Conservation (phyloP, 92 coral and sea anemone genomes). For the Epizoanthus stellaris region DNA sequence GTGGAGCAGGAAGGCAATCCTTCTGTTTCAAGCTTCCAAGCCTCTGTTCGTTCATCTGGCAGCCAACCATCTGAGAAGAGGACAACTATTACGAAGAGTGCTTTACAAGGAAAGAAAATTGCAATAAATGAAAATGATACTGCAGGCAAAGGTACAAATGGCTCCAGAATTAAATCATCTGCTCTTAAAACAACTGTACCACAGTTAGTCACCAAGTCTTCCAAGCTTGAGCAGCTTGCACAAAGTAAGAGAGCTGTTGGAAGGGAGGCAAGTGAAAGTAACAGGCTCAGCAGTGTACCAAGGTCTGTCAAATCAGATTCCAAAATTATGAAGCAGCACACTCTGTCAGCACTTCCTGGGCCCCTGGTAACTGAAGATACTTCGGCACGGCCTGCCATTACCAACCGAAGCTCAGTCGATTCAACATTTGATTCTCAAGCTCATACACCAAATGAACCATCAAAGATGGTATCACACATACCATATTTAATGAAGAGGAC, state of each 20-base stretch:
- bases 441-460: not conserved
- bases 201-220: constrained; percentile 23
- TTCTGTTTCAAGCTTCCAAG: constrained; percentile 30
- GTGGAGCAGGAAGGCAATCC: not conserved
- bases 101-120: constrained; percentile 18
- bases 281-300: not conserved
- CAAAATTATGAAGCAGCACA: constrained; percentile 29
- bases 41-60: not conserved
- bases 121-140: constrained; percentile 53
- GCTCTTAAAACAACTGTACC: constrained; percentile 21
- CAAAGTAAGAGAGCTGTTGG: constrained; percentile 22
- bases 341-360: constrained; percentile 49
- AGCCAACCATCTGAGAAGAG: not conserved
- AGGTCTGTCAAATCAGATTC: constrained; percentile 10
- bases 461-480: constrained; percentile 26
- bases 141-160: constrained; percentile 26
- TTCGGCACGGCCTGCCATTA: constrained; percentile 36
- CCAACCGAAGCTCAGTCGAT: constrained; percentile 8
- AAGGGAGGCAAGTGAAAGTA: constrained; percentile 14
- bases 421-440: constrained; percentile 11
- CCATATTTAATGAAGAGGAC: constrained; percentile 38
- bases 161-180: constrained; percentile 43
- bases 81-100: not conserved
- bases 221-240: constrained; percentile 24
- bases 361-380: constrained; percentile 7